Base-by-base conservation (phyloP, 2,113 vertebrate genomes). In the Seriola rivoliana region DNA sequence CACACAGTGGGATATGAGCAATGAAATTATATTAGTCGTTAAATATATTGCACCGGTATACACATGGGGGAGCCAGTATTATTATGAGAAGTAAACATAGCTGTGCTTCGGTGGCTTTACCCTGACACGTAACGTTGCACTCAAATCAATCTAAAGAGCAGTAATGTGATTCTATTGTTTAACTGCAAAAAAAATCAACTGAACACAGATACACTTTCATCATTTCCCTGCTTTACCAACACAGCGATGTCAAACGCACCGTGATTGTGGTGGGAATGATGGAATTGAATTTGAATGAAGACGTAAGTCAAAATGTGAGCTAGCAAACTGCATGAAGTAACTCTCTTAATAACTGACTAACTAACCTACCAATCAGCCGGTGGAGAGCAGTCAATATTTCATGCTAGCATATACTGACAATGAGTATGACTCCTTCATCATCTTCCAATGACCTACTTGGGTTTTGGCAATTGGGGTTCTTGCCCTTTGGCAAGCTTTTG, bases 401-500 rank as follows among this genome's bases (percentile, higher is more conserved):
- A 55, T 84, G 63, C 64, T 68, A 59, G 60, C 68, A 58, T 81
- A 60, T 59, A 79, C 73, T 83, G 52, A 57, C 75, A 90, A 64
- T 78, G 52, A 71, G 52, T 40, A 65, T 44, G 70, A 84, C 73
- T 87, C 82, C 71, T 86, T 86, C 69, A 88, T 88, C 57, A 38
- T 90, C 84, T 88, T 87, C 83, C 81, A 85, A 57, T 93, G 92
- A 93, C 93, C 90, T 93, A 93, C 89, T 94, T 95, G 85, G 81
- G 79, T 78, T 89, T 92, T 92, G 90, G 82, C 86, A 83, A 74
- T 85, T 71, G 71, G 85, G 69, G 80, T 81, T 82, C 81, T 75
- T 84, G 85, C 89, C 91, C 84, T 88, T 85, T 87, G 86, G 90
- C 85, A 85, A 89, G 80, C 70, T 75, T 92, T 90, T 85, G 63